A percentile compares a stretch with the other conserved stretches of the same genome.
Evolutionary conservation across 2,797 vertebrate species (phyloP).

Genomic region (Chelmon rostratus): DNA sequence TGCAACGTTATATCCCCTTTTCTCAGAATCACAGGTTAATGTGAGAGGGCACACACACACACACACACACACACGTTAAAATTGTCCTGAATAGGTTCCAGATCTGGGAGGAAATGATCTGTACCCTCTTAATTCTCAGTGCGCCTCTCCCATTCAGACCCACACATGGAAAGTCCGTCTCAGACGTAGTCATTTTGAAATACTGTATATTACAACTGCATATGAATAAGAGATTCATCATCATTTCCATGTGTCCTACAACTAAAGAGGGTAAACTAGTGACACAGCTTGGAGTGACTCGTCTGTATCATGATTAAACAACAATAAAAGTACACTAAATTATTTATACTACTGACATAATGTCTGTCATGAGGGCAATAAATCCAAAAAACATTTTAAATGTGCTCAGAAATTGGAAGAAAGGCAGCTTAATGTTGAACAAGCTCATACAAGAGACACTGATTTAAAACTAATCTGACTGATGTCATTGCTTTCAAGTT

Average conservation of each 20-base stretch:
- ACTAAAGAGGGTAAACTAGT: not conserved
- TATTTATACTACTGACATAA: constrained; percentile 39
- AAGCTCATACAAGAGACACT: not conserved
- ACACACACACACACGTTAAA: constrained; percentile 36
- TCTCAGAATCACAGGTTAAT: constrained; percentile 24
- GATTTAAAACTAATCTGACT: not conserved
- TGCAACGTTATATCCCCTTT: not conserved
- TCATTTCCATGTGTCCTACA: constrained; percentile 56
- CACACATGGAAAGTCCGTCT: constrained; percentile 69
- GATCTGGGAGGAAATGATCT: constrained; percentile 62
- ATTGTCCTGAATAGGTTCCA: constrained; percentile 67
- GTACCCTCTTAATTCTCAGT: constrained; percentile 29
- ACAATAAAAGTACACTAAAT: constrained; percentile 16
- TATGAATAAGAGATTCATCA: constrained; percentile 40
- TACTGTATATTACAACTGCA: constrained; percentile 16
- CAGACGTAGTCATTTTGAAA: constrained; percentile 52
- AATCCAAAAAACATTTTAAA: not conserved
- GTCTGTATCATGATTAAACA: constrained; percentile 7
- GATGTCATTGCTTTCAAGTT: not conserved
- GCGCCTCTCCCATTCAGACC: constrained; percentile 54
- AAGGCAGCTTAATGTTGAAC: not conserved
- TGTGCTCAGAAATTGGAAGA: not conserved
- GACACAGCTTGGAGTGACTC: constrained; percentile 2
- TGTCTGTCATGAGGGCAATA: constrained; percentile 24
- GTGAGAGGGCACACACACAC: constrained; percentile 12